Conservation (phyloP, 1,140 invertebrate species). For the Brachionus sp. region DNA sequence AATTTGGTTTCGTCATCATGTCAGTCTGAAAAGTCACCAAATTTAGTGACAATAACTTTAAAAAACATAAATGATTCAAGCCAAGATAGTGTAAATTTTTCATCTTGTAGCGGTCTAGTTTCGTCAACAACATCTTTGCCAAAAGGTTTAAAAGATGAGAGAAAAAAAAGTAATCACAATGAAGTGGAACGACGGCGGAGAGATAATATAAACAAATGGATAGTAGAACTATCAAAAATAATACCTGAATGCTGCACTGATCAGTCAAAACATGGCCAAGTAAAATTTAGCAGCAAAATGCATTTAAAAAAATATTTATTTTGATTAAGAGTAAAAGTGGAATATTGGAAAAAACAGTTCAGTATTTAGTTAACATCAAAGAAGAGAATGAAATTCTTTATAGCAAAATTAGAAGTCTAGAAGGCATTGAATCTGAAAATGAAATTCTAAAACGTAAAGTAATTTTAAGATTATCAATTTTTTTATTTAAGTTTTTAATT, state of each 20-base stretch:
- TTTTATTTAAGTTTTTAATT: not conserved
- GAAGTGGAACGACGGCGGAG: conserved; percentile 63
- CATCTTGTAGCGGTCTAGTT: not conserved
- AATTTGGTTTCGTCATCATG: not conserved
- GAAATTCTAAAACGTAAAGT: not conserved
- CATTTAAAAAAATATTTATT: not conserved
- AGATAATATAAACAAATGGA: conserved; percentile 95
- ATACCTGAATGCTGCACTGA: conserved; percentile 61
- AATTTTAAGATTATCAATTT: not conserved
- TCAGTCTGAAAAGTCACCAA: not conserved
- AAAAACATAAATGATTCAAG: not conserved
- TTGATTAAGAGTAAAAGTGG: conserved; percentile 3
- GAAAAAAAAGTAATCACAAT: conserved; percentile 57
- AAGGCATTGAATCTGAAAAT: not conserved
- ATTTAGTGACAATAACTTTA: not conserved
- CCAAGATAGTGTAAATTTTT: not conserved
- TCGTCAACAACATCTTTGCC: not conserved
- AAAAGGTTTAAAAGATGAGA: not conserved
- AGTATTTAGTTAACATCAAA: conserved; percentile 4
- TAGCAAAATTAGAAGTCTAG: not conserved
- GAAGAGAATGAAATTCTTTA: not conserved
- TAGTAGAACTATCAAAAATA: conserved; percentile 80
- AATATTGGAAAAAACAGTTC: conserved; percentile 35
- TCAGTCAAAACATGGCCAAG: conserved; percentile 28
- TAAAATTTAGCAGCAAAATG: not conserved